A percentile compares a stretch with the other conserved stretches of the same genome.
phyloP scores from a whole-genome alignment of 2,888 invertebrate species.

The Cabera pusaria region DNA sequence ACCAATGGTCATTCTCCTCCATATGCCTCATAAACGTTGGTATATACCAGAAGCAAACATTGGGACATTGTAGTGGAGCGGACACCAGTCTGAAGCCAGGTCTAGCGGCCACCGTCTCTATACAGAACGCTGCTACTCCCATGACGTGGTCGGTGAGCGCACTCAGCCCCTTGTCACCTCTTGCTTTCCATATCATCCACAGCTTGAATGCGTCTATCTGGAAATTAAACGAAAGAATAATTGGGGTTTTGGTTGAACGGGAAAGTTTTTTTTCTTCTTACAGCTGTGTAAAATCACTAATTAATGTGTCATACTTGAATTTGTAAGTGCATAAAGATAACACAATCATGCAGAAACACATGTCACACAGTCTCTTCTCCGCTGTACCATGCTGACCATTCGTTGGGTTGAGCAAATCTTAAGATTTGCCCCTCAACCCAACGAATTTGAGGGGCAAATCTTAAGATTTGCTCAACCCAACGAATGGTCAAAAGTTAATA shows the following conservation, averaged over 20 bases:
- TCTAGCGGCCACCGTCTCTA: constrained; percentile 69
- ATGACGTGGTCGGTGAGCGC: constrained; percentile 86
- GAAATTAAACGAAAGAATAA: constrained; percentile 16
- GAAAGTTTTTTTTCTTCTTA: no score
- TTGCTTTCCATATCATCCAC: constrained; percentile 96
- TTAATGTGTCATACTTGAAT: no score
- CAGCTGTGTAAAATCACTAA: neutral
- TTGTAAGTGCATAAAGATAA: no score
- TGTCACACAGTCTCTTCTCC: no score
- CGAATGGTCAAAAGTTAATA: no score
- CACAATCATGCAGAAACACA: no score
- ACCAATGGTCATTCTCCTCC: constrained; percentile 72
- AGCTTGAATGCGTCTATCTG: constrained; percentile 94
- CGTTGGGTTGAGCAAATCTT: no score
- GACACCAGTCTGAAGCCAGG: constrained; percentile 85
- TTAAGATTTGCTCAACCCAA: no score
- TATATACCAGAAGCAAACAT: constrained; percentile 96
- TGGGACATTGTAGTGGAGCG: constrained; percentile 87
- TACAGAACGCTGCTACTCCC: constrained; percentile 83
- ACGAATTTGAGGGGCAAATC: no score
- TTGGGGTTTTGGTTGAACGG: neutral
- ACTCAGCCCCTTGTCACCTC: constrained; percentile 85
- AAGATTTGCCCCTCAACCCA: no score
- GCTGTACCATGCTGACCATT: no score
- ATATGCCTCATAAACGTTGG: constrained; percentile 76